Percentiles rank a stretch among this genome's conserved stretches.
phyloP scores from a whole-genome alignment of 1,140 invertebrate species.

The Drosophila ogumai region DNA sequence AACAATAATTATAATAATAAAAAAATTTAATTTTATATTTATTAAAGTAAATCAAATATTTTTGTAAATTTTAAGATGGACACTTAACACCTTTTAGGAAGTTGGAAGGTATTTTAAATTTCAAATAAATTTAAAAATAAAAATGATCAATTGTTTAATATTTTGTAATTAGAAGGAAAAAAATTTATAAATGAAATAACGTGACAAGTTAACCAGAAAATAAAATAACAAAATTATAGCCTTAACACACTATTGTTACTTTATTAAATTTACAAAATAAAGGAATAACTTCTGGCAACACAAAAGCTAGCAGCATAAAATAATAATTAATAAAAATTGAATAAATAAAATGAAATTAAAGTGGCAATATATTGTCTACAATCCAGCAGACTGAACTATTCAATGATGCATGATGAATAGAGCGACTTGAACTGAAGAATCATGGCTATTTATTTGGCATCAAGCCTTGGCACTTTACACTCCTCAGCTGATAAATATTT shows the following conservation, averaged over 20 bases:
- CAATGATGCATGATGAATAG: not conserved
- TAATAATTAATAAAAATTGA: not conserved
- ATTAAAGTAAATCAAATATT: no score
- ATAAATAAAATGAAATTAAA: not conserved
- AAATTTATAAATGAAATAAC: no score
- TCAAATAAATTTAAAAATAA: no score
- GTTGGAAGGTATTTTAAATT: no score
- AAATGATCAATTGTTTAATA: no score
- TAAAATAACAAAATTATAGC: not conserved
- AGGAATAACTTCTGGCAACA: not conserved
- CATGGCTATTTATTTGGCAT: constrained; percentile 16
- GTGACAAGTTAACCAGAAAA: no score
- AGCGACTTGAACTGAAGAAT: not conserved
- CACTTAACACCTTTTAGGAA: no score
- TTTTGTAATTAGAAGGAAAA: no score
- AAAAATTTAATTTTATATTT: no score
- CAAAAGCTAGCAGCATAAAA: not conserved
- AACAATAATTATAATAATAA: no score
- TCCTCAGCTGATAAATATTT: constrained; percentile 30
- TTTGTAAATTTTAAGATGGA: no score
- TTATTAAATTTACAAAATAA: not conserved
- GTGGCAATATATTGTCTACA: not conserved
- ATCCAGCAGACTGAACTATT: no score
- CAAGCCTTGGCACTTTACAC: constrained; percentile 3
- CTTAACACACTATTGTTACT: not conserved